Conservation (phyloP, 2,113 vertebrate species). For the Misgurnus mizolepis region DNA sequence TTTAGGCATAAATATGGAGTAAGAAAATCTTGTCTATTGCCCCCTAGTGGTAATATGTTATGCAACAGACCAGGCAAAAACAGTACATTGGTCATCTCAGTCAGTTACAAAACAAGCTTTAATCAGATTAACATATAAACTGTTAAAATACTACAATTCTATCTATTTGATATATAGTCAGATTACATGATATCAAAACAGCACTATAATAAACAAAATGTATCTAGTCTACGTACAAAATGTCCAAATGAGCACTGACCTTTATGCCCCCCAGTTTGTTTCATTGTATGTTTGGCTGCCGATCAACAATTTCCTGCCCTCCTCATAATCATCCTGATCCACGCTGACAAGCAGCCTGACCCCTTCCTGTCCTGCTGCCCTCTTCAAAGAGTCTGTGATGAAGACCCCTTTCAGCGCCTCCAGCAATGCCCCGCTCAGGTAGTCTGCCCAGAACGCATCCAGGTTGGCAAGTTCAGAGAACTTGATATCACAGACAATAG, state of each 20-base stretch:
- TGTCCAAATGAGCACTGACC: slow-evolving; percentile 22
- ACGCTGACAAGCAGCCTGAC: slow-evolving; percentile 88
- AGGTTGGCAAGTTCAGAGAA: slow-evolving; percentile 89
- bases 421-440: slow-evolving; percentile 86
- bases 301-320: slow-evolving; percentile 77
- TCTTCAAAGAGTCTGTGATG: slow-evolving; percentile 85
- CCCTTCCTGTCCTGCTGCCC: slow-evolving; percentile 82
- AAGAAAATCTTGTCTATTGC: not conserved
- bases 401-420: slow-evolving; percentile 90
- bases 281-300: slow-evolving; percentile 49
- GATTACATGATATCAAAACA: too few species aligned
- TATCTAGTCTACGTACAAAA: too few species aligned
- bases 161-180: too few species aligned
- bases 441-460: slow-evolving; percentile 91
- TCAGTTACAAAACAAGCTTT: too few species aligned
- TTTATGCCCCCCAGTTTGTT: not conserved
- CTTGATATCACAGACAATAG: slow-evolving; percentile 90
- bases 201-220: too few species aligned
- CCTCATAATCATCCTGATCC: slow-evolving; percentile 90
- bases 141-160: not conserved
- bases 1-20: not conserved
- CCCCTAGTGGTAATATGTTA: slow-evolving; percentile 40
- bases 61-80: not conserved
- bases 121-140: too few species aligned
- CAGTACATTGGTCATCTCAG: not conserved